Evolutionary conservation across 1,140 invertebrate species (phyloP).

Genomic region (Rhysida immarginata): DNA sequence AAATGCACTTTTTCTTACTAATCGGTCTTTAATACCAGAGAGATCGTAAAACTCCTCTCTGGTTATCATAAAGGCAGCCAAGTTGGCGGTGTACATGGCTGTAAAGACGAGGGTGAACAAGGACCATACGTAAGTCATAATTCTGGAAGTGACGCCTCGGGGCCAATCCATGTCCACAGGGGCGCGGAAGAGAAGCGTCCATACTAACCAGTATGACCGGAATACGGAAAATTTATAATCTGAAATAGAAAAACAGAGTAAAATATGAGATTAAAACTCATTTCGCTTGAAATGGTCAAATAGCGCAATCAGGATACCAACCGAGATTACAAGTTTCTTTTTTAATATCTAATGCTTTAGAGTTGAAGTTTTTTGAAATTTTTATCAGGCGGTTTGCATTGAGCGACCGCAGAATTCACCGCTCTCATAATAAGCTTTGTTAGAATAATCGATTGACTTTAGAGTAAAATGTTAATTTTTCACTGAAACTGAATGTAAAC

Average conservation of each 20-base stretch:
- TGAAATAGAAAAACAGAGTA: slow-evolving; percentile 15
- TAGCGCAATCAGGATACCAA: not conserved
- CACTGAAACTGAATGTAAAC: too few species aligned
- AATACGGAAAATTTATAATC: slow-evolving; percentile 79
- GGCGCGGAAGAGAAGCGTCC: slow-evolving; percentile 96
- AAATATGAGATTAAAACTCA: not conserved
- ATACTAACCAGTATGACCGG: slow-evolving; percentile 97
- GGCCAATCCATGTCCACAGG: slow-evolving; percentile 92
- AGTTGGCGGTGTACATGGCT: slow-evolving; percentile 90
- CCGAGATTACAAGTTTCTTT: not conserved
- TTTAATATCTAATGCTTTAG: not conserved
- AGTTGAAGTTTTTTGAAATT: not conserved
- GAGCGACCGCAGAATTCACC: too few species aligned
- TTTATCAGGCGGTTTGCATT: too few species aligned
- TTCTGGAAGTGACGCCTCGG: slow-evolving; percentile 74
- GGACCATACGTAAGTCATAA: slow-evolving; percentile 96
- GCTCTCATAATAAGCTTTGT: too few species aligned
- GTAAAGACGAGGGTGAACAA: slow-evolving; percentile 87
- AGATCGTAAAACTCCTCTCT: slow-evolving; percentile 93
- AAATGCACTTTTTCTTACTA: slow-evolving; percentile 29
- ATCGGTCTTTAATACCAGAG: slow-evolving; percentile 71
- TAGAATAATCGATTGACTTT: too few species aligned
- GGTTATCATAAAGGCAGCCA: slow-evolving; percentile 99
- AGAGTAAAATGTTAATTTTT: too few species aligned
- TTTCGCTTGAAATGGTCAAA: not conserved